phyloP scores from a whole-genome alignment of 1,140 invertebrate genomes.

The Drosophila tsacasi region DNA sequence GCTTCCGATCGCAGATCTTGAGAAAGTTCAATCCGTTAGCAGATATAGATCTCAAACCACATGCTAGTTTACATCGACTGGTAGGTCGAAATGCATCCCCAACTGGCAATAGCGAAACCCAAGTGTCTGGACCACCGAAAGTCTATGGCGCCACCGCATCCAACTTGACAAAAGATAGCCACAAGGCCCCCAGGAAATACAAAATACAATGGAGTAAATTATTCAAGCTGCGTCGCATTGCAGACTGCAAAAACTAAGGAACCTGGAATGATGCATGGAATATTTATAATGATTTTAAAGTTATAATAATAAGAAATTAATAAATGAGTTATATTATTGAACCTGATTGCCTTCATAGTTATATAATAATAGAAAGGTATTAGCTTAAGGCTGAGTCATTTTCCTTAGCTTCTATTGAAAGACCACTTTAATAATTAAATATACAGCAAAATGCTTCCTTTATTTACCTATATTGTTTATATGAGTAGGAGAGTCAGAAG shows the following conservation, averaged over 20 bases:
- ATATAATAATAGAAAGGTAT: not conserved
- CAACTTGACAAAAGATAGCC: not conserved
- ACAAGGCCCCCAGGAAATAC: constrained; percentile 13
- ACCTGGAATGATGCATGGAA: not conserved
- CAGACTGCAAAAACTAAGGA: not conserved
- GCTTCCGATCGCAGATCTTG: not conserved
- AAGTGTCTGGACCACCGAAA: not conserved
- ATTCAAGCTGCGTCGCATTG: not conserved
- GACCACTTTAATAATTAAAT: not conserved
- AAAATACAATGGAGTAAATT: constrained; percentile 24
- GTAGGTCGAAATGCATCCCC: not conserved
- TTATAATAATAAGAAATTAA: too few relatives aligned
- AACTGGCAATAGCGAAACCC: not conserved
- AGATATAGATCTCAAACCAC: too few relatives aligned
- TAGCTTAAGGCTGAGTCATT: not conserved
- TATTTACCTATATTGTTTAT: not conserved
- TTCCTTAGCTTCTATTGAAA: not conserved
- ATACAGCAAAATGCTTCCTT: not conserved
- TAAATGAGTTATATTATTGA: not conserved
- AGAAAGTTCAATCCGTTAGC: not conserved
- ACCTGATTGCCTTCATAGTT: not conserved
- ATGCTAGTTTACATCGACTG: too few relatives aligned
- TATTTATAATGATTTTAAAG: not conserved
- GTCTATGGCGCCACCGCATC: too few relatives aligned
- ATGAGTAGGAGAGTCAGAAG: not conserved